Evolutionary conservation across 2,888 invertebrate species (phyloP).

Genomic region (Melinaea menophilus): DNA sequence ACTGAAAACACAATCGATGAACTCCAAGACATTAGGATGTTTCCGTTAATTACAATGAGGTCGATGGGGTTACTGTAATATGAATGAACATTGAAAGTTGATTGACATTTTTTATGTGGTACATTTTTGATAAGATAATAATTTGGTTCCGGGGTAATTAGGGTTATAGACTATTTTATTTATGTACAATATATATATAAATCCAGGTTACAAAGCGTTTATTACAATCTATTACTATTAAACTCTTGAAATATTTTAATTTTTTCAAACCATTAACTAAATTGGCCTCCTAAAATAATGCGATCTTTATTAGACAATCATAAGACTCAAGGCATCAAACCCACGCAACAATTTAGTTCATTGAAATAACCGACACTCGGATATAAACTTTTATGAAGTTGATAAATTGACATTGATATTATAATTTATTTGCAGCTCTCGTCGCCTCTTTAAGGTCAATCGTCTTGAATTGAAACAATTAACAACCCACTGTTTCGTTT

Average conservation of each 20-base stretch:
- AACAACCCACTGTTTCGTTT: neutral
- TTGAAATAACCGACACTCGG: conserved; percentile 26
- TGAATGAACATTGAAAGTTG: neutral
- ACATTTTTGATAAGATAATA: no score
- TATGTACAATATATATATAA: no score
- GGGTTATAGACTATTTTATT: no score
- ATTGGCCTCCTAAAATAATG: neutral
- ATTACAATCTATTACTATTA: no score
- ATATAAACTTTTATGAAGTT: conserved; percentile 3
- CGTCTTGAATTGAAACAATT: conserved; percentile 4
- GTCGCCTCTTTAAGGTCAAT: conserved; percentile 6
- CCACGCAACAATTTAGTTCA: conserved; percentile 40
- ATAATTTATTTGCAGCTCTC: conserved; percentile 3
- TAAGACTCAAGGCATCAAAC: conserved; percentile 18
- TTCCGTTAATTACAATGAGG: conserved; percentile 11
- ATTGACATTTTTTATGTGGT: neutral
- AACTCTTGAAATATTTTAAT: no score
- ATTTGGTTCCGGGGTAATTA: no score
- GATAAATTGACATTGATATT: conserved; percentile 2
- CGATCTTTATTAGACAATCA: conserved; percentile 3
- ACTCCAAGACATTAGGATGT: conserved; percentile 13
- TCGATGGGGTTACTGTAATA: neutral
- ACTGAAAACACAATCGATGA: conserved; percentile 17
- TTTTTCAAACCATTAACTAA: neutral
- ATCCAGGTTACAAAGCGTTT: no score